These are phyloP conservation scores for Steinernema khuongi DNA, from an alignment of 1,140 invertebrate species.

Conservation along the genomic window DNA sequence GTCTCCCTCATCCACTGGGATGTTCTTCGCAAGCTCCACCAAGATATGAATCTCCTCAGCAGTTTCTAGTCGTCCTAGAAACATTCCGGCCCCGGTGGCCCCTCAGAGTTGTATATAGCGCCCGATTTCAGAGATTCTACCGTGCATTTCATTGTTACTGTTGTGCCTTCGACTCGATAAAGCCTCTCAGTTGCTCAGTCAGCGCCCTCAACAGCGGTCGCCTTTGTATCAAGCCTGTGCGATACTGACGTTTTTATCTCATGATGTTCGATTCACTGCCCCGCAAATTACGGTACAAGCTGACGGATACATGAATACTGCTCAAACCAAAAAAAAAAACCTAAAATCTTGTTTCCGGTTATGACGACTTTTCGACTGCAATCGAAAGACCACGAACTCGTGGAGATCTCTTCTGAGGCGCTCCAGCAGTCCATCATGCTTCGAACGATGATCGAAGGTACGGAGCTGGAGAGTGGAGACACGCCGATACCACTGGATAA, in stretches of 20 bases:
- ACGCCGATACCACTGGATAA: background rate
- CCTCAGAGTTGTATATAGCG: background rate
- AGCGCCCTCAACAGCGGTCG: too few relatives aligned
- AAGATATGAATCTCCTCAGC: constrained; percentile 7
- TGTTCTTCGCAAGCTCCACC: constrained; percentile 2
- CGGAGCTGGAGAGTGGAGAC: background rate
- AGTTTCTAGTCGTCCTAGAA: background rate
- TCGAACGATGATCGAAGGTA: background rate
- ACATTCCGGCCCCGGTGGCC: constrained; percentile 2
- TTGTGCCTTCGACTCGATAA: too few relatives aligned
- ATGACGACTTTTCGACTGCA: background rate
- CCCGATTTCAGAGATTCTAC: too few relatives aligned
- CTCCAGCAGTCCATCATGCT: background rate
- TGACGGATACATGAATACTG: too few relatives aligned
- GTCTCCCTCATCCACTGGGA: background rate
- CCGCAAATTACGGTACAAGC: too few relatives aligned
- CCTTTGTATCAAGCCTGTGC: too few relatives aligned
- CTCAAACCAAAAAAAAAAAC: too few relatives aligned
- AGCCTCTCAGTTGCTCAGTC: too few relatives aligned
- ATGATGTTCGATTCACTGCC: too few relatives aligned
- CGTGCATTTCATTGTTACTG: too few relatives aligned
- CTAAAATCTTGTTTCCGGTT: background rate
- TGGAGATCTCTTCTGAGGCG: background rate
- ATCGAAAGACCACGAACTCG: background rate
- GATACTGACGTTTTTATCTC: too few relatives aligned